These are phyloP conservation scores for Drosophila jambulina DNA, from an alignment of 1,140 invertebrate species.

Conservation along the genomic window DNA sequence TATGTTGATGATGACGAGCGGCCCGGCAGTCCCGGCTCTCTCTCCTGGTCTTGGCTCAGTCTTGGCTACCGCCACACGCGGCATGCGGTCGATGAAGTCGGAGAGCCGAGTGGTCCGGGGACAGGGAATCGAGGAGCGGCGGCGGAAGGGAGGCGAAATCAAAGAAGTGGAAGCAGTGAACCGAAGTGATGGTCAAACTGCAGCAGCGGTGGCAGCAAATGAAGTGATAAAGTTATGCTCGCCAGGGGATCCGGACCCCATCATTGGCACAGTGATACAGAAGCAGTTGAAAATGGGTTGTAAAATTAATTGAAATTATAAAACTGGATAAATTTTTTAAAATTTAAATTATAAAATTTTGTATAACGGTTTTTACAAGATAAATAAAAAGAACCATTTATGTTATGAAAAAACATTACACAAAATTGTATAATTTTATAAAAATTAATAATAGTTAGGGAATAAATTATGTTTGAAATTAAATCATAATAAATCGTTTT, in stretches of 20 bases:
- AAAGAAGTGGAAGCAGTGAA: conserved; percentile 67
- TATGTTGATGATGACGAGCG: conserved; percentile 76
- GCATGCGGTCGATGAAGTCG: conserved; percentile 66
- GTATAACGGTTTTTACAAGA: too few relatives aligned
- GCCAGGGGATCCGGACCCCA: conserved; percentile 64
- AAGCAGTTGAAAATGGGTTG: background rate
- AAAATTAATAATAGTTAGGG: background rate
- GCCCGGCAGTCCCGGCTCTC: conserved; percentile 19
- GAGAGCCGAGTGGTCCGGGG: background rate
- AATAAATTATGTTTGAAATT: too few relatives aligned
- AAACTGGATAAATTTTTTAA: too few relatives aligned
- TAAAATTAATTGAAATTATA: background rate
- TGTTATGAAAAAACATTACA: too few relatives aligned
- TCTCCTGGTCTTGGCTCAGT: conserved; percentile 44
- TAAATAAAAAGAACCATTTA: too few relatives aligned
- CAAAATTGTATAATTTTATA: too few relatives aligned
- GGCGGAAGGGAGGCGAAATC: conserved; percentile 45
- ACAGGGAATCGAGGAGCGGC: background rate
- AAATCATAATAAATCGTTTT: too few relatives aligned
- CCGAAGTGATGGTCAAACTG: conserved; percentile 78
- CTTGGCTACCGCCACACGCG: conserved; percentile 75
- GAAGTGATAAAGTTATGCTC: conserved; percentile 83
- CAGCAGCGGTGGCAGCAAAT: conserved; percentile 70
- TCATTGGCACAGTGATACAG: conserved; percentile 23
- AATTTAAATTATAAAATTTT: too few relatives aligned